Base-by-base conservation (phyloP, 2,113 vertebrate genomes). In the Galemys pyrenaicus region DNA sequence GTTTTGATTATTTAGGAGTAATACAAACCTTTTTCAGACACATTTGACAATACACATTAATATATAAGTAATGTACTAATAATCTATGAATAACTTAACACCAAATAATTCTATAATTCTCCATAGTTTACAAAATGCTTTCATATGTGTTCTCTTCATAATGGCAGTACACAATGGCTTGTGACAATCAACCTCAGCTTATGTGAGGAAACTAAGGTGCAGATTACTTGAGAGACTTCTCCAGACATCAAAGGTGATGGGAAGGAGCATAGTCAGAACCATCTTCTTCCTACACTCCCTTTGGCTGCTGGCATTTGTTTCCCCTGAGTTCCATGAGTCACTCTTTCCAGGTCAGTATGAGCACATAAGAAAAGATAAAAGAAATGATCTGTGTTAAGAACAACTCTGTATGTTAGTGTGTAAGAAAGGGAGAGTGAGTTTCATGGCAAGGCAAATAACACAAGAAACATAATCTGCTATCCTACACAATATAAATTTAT, bases 31-130 rank as follows among this genome's bases (percentile, higher is more conserved):
- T 85, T 46, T 81, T 84, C 20, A 75, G 51, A 51, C 11, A 22
- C 32, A 64, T 32, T 91, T 82, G 92, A 89, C 12, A 71, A 44
- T 5, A 54, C 62, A 58, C 20, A 58, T 71, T 82, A 82, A 86
- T 26, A 77, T 75, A 13, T 67, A 94, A n/a, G n/a, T n/a, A 91
- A 12, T 95, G 54, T 73, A 16, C 85, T 44, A n/a, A n/a, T n/a
- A 83, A 41, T 73, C 67, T 20, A 12, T 79, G 73, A 89, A 54
- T 85, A 94, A 70, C 24, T 75, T 22, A 84, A 51, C 13, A 3
- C 16, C 60, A 67, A 54, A 62, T 51, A 79, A 41, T 30, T 77
- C 39, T 19, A 49, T 82, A 82, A 51, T 26, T 88, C 28, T 82
- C 17, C 41, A 68, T 79, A 49, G 51, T 30, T 82, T 60, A 56